These are phyloP conservation scores for Rhinoptilus africanus DNA, from an alignment of 2,113 vertebrate species.

Conservation along the genomic window DNA sequence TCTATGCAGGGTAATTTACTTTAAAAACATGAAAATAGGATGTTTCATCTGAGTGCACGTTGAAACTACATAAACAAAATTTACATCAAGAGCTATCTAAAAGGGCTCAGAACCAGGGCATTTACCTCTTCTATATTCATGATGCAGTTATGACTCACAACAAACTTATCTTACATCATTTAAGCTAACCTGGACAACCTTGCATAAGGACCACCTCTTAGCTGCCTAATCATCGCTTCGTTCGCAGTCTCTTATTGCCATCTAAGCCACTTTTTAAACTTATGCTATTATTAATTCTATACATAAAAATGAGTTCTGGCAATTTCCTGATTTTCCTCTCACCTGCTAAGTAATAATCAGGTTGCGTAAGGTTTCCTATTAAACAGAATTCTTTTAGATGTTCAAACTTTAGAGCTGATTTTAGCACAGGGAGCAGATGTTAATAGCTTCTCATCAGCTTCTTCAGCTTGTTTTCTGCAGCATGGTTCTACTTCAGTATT, in stretches of 20 bases:
- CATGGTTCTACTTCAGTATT: neutral
- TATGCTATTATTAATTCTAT: constrained; percentile 27
- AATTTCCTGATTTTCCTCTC: constrained; percentile 33
- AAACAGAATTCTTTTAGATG: constrained; percentile 11
- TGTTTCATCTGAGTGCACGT: constrained; percentile 51
- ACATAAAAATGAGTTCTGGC: constrained; percentile 41
- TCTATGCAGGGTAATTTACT: constrained; percentile 53
- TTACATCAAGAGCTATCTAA: constrained; percentile 44
- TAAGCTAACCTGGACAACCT: constrained; percentile 11
- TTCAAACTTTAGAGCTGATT: constrained; percentile 15
- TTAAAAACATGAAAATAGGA: constrained; percentile 51
- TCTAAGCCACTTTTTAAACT: neutral
- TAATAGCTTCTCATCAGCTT: constrained; percentile 17
- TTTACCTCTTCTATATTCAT: constrained; percentile 44
- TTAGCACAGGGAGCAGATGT: constrained; percentile 17
- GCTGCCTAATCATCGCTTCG: constrained; percentile 46
- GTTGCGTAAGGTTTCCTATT: neutral
- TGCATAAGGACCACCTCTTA: constrained; percentile 5
- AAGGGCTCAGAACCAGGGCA: neutral
- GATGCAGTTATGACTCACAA: constrained; percentile 3
- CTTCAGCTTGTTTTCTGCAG: constrained; percentile 9
- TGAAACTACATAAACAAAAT: constrained; percentile 60
- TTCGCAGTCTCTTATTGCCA: constrained; percentile 2
- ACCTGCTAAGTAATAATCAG: constrained; percentile 29
- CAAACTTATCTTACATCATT: constrained; percentile 21